These are phyloP conservation scores for Ctenosaura bakeri DNA, from an alignment of 2,797 vertebrate genomes.

Conservation along the genomic window DNA sequence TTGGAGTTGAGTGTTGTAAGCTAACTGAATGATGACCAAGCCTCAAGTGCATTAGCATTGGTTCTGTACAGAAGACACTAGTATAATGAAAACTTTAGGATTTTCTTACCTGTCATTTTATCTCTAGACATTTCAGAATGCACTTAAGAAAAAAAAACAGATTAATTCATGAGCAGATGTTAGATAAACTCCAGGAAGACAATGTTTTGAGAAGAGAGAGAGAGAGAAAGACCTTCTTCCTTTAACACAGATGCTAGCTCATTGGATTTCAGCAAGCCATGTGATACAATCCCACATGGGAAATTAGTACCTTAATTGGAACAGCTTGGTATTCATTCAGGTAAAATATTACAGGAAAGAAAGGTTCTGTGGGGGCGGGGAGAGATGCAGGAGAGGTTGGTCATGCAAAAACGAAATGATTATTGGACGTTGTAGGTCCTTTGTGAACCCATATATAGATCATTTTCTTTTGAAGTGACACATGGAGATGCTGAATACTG, in stretches of 20 bases:
- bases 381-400: neutral
- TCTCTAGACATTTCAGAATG: neutral
- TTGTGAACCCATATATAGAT: neutral
- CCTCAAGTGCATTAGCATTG: neutral
- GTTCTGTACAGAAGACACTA: neutral
- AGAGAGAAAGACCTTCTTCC: neutral
- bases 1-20: neutral
- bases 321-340: neutral
- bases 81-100: neutral
- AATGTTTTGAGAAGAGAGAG: neutral
- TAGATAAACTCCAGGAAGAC: neutral
- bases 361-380: neutral
- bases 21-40: neutral
- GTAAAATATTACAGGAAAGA: neutral
- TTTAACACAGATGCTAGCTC: neutral
- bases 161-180: neutral
- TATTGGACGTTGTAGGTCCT: neutral
- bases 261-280: neutral
- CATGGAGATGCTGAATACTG: neutral
- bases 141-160: neutral
- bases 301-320: constrained; percentile 7
- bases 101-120: neutral
- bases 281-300: neutral
- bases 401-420: neutral
- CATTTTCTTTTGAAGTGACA: neutral